Evolutionary conservation across 2,888 invertebrate species (phyloP), one percentile per base, ranked within the genome.

Genomic region (Tigriopus californicus): DNA sequence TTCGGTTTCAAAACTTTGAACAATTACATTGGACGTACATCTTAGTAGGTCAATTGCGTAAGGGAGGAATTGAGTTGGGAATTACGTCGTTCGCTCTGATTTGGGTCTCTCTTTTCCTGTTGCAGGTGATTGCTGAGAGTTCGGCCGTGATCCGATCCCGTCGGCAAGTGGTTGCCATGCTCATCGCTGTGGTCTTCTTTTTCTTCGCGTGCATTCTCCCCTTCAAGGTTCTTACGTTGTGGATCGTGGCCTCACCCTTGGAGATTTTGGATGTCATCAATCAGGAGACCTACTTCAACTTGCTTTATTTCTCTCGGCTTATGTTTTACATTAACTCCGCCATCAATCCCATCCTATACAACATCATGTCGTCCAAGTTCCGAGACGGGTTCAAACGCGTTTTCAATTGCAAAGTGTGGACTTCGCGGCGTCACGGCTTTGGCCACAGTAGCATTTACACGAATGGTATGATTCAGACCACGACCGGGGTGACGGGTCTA

Each of bases 191-290:
- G 0, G 89, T 91, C 0, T 70, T 88, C 33, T 85, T 87, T 55
- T 94, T 92, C 73, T 92, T 94, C 71, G 73, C 90, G 58, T 91
- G 90, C 68, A 76, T 92, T 48, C 72, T 92, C 61, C 92, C 92
- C 0, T 89, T 91, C 70, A 80, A 88, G 63, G 85, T 89, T 1
- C 76, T 92, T 49, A 88, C 84, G 1, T 73, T 92, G 51, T 90
- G 87, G 85, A 82, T 88, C 61, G 83, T 91, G 60, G 77, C 84
- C 61, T 82, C 81, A 51, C 82, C 85, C 40, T 76, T 79, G 1
- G 77, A 79, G 33, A 40, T 58, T 1, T 49, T 58, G 15, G 58
- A 58, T 12, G 49, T 54, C 6, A 41, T 88, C 67, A 86, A 88
- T 62, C 74, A 85, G 67, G 85, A 88, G 65, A 79, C 79, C 59